Conservation (phyloP, 2,113 vertebrate genomes). For the Carlito syrichta region DNA sequence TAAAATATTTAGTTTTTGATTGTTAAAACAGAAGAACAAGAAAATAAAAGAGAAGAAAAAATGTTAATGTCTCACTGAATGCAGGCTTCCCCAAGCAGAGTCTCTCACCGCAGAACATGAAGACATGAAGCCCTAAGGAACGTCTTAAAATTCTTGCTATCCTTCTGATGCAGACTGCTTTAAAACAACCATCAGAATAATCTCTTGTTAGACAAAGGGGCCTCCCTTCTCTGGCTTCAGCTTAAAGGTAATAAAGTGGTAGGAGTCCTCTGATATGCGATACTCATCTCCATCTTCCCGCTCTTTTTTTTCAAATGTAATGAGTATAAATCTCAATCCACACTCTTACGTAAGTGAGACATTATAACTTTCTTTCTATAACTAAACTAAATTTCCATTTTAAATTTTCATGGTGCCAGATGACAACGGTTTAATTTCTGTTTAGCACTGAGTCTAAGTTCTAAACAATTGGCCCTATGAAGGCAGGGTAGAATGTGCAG, state of each 20-base stretch:
- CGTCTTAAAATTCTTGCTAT: not conserved
- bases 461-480: not conserved
- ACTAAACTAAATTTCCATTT: not conserved
- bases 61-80: not conserved
- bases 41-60: not conserved
- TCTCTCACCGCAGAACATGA: not conserved
- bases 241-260: not conserved
- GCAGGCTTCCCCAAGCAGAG: not conserved
- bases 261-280: not conserved
- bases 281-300: not conserved
- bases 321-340: not conserved
- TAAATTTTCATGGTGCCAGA: not conserved
- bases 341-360: not conserved
- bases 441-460: not conserved
- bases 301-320: not conserved
- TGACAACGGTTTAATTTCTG: not conserved
- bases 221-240: not conserved
- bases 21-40: not conserved
- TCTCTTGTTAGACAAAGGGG: not conserved
- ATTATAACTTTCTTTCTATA: not conserved
- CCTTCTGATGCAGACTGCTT: not conserved
- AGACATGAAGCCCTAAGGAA: not conserved
- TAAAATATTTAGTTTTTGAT: not conserved
- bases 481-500: accelerated
- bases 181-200: not conserved